Conservation (phyloP, 2,888 invertebrate genomes). For the Philopedon plagiatum region DNA sequence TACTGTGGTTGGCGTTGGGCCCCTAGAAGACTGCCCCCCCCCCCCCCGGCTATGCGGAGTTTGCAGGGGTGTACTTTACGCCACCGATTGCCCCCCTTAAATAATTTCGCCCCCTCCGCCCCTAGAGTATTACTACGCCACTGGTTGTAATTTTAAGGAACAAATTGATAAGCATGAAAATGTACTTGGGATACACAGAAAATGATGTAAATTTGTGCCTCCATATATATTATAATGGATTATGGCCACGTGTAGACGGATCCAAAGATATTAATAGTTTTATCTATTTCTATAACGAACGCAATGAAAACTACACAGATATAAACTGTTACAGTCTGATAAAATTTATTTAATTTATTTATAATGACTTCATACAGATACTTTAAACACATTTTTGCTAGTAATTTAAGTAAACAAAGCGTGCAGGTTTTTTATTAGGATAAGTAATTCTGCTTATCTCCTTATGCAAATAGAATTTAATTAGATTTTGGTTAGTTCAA, state of each 20-base stretch:
- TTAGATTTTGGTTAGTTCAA: too few relatives aligned
- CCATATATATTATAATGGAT: not conserved
- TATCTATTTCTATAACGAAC: not conserved
- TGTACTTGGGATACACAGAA: not conserved
- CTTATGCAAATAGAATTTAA: not conserved
- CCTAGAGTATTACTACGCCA: too few relatives aligned
- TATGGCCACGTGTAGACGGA: not conserved
- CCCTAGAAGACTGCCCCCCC: too few relatives aligned
- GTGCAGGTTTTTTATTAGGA: not conserved
- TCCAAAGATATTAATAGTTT: conserved; percentile 6
- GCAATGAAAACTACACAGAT: not conserved
- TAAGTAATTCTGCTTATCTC: not conserved
- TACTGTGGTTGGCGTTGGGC: too few relatives aligned
- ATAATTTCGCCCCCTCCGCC: too few relatives aligned
- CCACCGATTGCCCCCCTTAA: too few relatives aligned
- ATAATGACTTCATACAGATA: not conserved
- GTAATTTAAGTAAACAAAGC: not conserved
- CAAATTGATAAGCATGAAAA: too few relatives aligned
- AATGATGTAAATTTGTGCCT: not conserved
- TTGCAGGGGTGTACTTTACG: too few relatives aligned
- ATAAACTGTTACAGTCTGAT: conserved; percentile 16
- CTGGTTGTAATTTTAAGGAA: too few relatives aligned
- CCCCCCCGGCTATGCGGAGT: too few relatives aligned
- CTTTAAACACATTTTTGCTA: not conserved
- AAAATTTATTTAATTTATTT: conserved; percentile 11